Conservation (phyloP, 2,888 invertebrate genomes). For the Pseudococcus viburni region DNA sequence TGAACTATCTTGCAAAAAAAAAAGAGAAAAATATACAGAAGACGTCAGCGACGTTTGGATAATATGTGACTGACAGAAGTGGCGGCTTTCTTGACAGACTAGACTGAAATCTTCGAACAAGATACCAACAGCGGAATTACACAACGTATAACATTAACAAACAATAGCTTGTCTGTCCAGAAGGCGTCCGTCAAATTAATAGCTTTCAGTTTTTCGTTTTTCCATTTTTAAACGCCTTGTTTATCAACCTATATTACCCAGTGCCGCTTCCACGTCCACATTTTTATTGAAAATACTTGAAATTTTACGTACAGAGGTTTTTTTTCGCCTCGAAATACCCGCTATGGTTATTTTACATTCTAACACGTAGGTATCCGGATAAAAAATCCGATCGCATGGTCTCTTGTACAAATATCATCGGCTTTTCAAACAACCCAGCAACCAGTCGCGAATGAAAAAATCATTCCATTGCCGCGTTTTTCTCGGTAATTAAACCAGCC, state of each 20-base stretch:
- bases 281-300: constrained; percentile 37
- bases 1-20: constrained; percentile 62
- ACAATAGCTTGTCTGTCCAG: constrained; percentile 66
- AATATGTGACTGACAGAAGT: constrained; percentile 66
- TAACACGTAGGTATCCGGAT: neutral
- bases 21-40: constrained; percentile 44
- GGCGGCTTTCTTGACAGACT: constrained; percentile 66
- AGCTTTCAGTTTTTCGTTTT: constrained; percentile 61
- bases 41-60: constrained; percentile 61
- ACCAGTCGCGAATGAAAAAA: neutral
- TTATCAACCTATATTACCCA: constrained; percentile 16
- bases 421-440: neutral
- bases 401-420: neutral
- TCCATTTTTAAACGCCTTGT: constrained; percentile 44
- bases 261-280: constrained; percentile 27
- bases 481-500: neutral
- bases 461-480: neutral
- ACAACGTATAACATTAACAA: constrained; percentile 65
- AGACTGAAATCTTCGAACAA: constrained; percentile 65
- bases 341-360: constrained; percentile 23
- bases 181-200: constrained; percentile 67
- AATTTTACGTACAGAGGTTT: neutral
- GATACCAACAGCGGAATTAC: constrained; percentile 59
- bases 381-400: neutral
- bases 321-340: neutral